A percentile compares a stretch with the other conserved stretches of the same genome.
phyloP scores from a whole-genome alignment of 2,888 invertebrate genomes.

The Tinea trinotella region DNA sequence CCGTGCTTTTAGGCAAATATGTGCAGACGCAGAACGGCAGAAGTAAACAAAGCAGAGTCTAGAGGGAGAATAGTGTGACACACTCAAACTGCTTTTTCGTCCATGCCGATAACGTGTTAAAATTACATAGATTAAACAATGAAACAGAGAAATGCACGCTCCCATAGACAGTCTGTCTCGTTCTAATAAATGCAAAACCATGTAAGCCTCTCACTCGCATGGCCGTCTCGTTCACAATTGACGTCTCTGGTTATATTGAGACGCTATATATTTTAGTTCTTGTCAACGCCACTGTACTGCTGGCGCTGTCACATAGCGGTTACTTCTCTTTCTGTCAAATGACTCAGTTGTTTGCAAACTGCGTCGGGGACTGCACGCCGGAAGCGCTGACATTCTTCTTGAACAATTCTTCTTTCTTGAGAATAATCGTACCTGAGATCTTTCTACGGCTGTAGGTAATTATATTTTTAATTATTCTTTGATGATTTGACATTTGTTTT shows the following conservation, averaged over 20 bases:
- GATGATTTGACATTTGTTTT: not conserved
- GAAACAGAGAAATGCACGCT: conserved; percentile 27
- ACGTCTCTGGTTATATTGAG: conserved; percentile 28
- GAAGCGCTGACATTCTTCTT: conserved; percentile 44
- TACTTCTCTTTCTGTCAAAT: conserved; percentile 63
- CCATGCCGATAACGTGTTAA: conserved; percentile 26
- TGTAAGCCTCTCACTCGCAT: conserved; percentile 30
- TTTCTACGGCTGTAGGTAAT: not conserved
- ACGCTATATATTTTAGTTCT: conserved; percentile 34
- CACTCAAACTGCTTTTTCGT: conserved; percentile 34
- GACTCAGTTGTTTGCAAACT: conserved; percentile 46
- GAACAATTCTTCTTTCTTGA: conserved; percentile 42
- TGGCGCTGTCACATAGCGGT: conserved; percentile 51
- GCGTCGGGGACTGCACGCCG: conserved; percentile 41
- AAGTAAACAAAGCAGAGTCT: conserved; percentile 41
- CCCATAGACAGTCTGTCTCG: conserved; percentile 27
- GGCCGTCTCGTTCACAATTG: not conserved
- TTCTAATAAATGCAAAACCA: conserved; percentile 23
- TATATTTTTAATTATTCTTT: not conserved
- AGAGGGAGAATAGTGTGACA: conserved; percentile 46
- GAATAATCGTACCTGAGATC: not conserved
- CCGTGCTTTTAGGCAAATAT: too few species aligned
- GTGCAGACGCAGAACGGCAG: not conserved
- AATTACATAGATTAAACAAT: conserved; percentile 39
- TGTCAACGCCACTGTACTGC: conserved; percentile 31